phyloP scores from a whole-genome alignment of 1,140 invertebrate species.

The Himalopsyche phryganea region DNA sequence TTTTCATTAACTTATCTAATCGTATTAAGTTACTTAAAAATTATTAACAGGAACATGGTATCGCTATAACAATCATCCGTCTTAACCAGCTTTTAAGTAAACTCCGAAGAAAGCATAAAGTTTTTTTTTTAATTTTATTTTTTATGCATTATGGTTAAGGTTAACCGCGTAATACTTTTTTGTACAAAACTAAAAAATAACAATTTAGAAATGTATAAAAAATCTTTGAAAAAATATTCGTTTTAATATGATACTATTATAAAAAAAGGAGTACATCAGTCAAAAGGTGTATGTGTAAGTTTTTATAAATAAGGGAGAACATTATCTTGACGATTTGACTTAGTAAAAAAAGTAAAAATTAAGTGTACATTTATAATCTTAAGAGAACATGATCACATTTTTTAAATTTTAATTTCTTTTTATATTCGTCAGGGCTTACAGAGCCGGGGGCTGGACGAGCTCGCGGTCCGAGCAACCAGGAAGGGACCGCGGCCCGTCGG shows the following conservation, averaged over 20 bases:
- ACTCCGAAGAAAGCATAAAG: not conserved
- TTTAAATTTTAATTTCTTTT: slow-evolving; percentile 15
- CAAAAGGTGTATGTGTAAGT: slow-evolving; percentile 5
- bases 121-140: not conserved
- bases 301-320: no score
- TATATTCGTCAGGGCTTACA: slow-evolving; percentile 21
- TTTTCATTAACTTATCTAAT: slow-evolving; percentile 34
- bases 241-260: slow-evolving; percentile 20
- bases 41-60: slow-evolving; percentile 35
- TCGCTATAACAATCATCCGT: slow-evolving; percentile 25
- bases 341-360: slow-evolving; percentile 15
- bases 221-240: slow-evolving; percentile 26
- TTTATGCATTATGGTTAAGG: no score
- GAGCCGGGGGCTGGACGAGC: slow-evolving; percentile 26
- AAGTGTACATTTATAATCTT: slow-evolving; percentile 21
- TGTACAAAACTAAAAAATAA: slow-evolving; percentile 25
- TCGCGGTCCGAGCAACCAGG: slow-evolving; percentile 14
- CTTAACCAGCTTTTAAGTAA: not conserved
- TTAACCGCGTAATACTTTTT: slow-evolving; percentile 4
- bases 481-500: slow-evolving; percentile 14
- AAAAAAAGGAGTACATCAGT: slow-evolving; percentile 26
- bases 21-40: slow-evolving; percentile 32
- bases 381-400: slow-evolving; percentile 28
- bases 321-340: slow-evolving; percentile 8
- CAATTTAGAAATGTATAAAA: slow-evolving; percentile 30